phyloP scores from a whole-genome alignment of 2,113 vertebrate genomes.

The Paramisgurnus dabryanus region DNA sequence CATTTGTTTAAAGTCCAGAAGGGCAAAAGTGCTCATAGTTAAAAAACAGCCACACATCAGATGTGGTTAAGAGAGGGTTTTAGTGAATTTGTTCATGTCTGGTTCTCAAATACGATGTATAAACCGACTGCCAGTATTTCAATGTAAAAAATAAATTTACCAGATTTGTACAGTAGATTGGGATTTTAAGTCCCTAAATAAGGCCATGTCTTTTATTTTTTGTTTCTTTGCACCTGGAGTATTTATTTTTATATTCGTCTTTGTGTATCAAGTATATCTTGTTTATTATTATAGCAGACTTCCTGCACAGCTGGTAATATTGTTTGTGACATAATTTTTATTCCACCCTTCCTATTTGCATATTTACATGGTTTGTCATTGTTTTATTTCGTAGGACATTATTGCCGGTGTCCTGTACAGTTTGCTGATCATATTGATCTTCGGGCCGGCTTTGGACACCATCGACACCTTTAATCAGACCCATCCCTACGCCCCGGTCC shows the following conservation, averaged over 20 bases:
- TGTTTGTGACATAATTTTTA: not conserved
- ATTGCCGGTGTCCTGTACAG: conserved; percentile 89
- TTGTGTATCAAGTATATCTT: not conserved
- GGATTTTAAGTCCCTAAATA: no score
- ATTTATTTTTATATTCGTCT: not conserved
- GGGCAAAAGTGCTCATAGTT: no score
- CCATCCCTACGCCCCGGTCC: conserved; percentile 80
- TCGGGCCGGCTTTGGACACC: conserved; percentile 84
- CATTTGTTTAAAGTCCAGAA: no score
- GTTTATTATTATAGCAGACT: not conserved
- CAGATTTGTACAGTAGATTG: no score
- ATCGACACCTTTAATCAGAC: conserved; percentile 89
- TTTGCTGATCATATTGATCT: conserved; percentile 83
- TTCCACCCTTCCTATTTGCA: not conserved
- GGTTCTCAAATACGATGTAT: no score
- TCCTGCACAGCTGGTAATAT: not conserved
- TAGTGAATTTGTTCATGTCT: not conserved
- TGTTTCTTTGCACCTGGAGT: not conserved
- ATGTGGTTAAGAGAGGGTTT: not conserved
- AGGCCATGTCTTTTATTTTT: no score
- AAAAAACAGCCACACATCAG: not conserved
- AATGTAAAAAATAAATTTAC: no score
- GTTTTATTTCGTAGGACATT: conserved; percentile 77
- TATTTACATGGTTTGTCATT: not conserved
- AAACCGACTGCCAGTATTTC: no score